These are phyloP conservation scores for Hemichromis elongatus DNA, from an alignment of 2,113 vertebrate genomes.

Conservation along the genomic window DNA sequence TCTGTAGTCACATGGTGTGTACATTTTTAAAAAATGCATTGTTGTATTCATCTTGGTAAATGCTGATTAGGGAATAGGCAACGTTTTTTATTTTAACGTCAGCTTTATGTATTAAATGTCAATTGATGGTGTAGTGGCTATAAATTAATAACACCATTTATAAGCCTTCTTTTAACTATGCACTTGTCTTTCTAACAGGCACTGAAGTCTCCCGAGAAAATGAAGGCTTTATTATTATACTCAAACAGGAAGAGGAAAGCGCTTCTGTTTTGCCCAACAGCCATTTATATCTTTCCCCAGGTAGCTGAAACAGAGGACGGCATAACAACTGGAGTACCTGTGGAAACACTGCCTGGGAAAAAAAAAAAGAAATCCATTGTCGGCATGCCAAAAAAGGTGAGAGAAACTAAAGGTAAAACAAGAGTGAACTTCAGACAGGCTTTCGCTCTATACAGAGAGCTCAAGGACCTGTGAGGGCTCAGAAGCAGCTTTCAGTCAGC, in stretches of 20 bases:
- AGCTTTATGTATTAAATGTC: not conserved
- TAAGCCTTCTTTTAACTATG: not conserved
- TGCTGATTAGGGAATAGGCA: not conserved
- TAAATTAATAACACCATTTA: not conserved
- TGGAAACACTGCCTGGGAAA: not conserved
- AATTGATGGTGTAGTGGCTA: not conserved
- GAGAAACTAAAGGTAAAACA: not conserved
- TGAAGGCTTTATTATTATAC: not conserved
- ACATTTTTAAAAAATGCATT: not conserved
- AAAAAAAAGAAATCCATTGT: not conserved
- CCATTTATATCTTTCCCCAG: not conserved
- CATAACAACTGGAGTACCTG: not conserved
- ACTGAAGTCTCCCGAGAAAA: not conserved
- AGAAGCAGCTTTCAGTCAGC: not conserved
- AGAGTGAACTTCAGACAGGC: not conserved
- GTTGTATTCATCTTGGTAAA: not conserved
- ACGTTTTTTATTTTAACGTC: not conserved
- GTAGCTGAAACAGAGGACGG: not conserved
- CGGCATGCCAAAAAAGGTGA: not conserved
- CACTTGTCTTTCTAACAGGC: not conserved
- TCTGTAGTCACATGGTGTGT: not conserved
- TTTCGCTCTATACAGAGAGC: not conserved
- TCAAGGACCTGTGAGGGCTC: not conserved
- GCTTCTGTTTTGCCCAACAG: not conserved
- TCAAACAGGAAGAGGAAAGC: not conserved